Evolutionary conservation across 2,113 vertebrate genomes (phyloP).

Genomic region (Notothenia rossii): DNA sequence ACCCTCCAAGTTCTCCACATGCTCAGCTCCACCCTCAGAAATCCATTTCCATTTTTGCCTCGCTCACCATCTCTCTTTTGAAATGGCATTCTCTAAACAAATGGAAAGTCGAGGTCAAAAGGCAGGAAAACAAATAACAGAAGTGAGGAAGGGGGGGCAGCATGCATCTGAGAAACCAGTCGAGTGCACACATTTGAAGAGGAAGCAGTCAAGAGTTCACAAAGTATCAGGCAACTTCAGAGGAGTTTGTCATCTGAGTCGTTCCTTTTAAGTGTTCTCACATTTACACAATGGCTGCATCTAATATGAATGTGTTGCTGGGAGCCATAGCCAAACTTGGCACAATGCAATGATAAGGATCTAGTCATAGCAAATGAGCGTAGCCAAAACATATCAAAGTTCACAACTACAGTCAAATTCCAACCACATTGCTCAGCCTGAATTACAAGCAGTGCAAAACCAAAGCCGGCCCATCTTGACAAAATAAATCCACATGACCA

Average conservation of each 20-base stretch:
- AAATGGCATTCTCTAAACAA: slow-evolving; percentile 63
- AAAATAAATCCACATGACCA: slow-evolving; percentile 32
- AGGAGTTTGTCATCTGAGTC: slow-evolving; percentile 2
- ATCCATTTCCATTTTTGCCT: slow-evolving; percentile 50
- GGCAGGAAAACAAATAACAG: slow-evolving; percentile 39
- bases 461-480: not conserved
- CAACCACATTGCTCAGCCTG: slow-evolving; percentile 27
- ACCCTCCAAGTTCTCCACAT: slow-evolving; percentile 58
- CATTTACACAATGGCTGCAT: slow-evolving; percentile 21
- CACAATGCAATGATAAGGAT: slow-evolving; percentile 44
- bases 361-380: slow-evolving; percentile 38
- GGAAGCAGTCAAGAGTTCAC: slow-evolving; percentile 2
- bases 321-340: slow-evolving; percentile 27
- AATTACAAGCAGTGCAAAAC: not conserved
- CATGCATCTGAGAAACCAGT: slow-evolving; percentile 17
- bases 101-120: slow-evolving; percentile 56
- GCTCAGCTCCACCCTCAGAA: slow-evolving; percentile 63
- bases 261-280: slow-evolving; percentile 25
- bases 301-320: slow-evolving; percentile 24
- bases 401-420: slow-evolving; percentile 47
- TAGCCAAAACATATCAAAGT: slow-evolving; percentile 61
- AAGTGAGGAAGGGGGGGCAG: slow-evolving; percentile 17
- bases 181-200: not conserved
- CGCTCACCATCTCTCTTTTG: slow-evolving; percentile 38
- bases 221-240: slow-evolving; percentile 12